A percentile compares a stretch with the other conserved stretches of the same genome.
Conservation (phyloP, 2,888 invertebrate species). For the Dendrolimus pini region DNA sequence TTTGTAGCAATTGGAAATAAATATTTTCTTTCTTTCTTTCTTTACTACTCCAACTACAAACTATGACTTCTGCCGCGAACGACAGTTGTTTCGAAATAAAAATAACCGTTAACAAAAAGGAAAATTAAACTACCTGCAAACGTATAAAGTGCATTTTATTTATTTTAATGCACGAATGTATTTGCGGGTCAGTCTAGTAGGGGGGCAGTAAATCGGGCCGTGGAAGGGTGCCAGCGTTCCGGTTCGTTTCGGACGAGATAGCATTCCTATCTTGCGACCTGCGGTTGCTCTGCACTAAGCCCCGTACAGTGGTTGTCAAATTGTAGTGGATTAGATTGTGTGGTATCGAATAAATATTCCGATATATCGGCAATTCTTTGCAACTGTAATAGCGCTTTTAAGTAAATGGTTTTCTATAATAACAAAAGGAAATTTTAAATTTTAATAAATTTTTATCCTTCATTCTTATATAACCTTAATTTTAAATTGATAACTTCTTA, state of each 20-base stretch:
- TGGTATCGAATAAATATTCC: no score
- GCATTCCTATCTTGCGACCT: conserved; percentile 24
- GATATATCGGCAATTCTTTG: not conserved
- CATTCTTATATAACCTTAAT: no score
- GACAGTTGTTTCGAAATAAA: no score
- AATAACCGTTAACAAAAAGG: conserved; percentile 8
- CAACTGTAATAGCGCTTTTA: no score
- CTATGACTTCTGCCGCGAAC: no score
- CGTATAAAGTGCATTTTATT: not conserved
- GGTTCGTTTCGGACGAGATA: conserved; percentile 30
- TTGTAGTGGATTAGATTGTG: not conserved
- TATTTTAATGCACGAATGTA: not conserved
- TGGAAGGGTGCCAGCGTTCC: conserved; percentile 11
- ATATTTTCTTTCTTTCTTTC: no score
- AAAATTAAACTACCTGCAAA: conserved; percentile 17
- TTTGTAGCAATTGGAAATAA: no score
- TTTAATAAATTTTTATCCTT: no score
- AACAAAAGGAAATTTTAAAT: no score
- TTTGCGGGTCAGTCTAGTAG: not conserved
- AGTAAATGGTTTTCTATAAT: no score
- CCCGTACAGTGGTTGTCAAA: conserved; percentile 8
- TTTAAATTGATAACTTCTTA: no score
- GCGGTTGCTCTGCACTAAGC: conserved; percentile 11
- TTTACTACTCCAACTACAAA: no score
- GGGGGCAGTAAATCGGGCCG: not conserved